A percentile compares a stretch with the other conserved stretches of the same genome.
phyloP scores from a whole-genome alignment of 1,140 invertebrate genomes.

The Paracyclopina nana region DNA sequence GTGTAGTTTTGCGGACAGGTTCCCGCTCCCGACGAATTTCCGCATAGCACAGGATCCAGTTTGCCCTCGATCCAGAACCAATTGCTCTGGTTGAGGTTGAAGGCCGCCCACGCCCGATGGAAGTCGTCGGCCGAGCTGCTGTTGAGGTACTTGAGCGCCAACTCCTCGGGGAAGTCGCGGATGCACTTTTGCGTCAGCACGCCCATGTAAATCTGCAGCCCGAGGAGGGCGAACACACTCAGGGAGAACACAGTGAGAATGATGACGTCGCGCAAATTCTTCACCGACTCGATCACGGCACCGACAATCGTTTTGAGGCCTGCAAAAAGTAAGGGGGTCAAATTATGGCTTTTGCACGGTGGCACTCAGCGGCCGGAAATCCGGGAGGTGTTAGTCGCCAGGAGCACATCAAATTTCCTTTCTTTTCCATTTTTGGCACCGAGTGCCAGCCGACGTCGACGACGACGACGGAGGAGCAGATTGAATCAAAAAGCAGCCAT shows the following conservation, averaged over 20 bases:
- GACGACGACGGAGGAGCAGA: no score
- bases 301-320: slow-evolving; percentile 98
- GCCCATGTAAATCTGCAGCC: slow-evolving; percentile 96
- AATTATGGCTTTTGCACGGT: not conserved
- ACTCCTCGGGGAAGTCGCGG: slow-evolving; percentile 37
- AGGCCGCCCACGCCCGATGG: slow-evolving; percentile 1
- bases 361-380: no score
- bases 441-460: no score
- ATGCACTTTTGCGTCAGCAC: slow-evolving; percentile 92
- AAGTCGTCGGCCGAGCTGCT: not conserved
- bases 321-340: slow-evolving; percentile 26
- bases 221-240: slow-evolving; percentile 93
- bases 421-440: no score
- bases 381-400: no score
- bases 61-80: slow-evolving; percentile 24
- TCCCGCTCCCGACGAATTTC: slow-evolving; percentile 71
- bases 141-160: not conserved
- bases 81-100: slow-evolving; percentile 9
- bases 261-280: slow-evolving; percentile 96
- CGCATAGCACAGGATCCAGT: slow-evolving; percentile 37
- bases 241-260: slow-evolving; percentile 96
- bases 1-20: slow-evolving; percentile 60
- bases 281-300: slow-evolving; percentile 96
- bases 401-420: no score
- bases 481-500: no score